Evolutionary conservation across 2,113 vertebrate genomes (phyloP).

Genomic region (Carassius gibelio): DNA sequence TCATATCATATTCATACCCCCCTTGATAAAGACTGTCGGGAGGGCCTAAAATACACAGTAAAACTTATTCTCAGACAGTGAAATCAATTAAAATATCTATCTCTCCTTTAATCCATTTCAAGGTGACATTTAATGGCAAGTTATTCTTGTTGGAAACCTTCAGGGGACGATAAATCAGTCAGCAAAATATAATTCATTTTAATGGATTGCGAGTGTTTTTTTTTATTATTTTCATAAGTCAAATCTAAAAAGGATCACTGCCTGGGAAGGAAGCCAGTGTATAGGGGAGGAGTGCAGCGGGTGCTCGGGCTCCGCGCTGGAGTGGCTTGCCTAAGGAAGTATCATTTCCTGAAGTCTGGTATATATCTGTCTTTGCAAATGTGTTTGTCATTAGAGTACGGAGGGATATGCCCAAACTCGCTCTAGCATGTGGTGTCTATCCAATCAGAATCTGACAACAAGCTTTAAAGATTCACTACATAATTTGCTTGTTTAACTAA

Average conservation of each 20-base stretch:
- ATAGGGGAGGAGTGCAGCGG: slow-evolving; percentile 25
- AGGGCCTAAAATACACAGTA: slow-evolving; percentile 34
- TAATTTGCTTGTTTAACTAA: slow-evolving; percentile 19
- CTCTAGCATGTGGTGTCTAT: slow-evolving; percentile 4
- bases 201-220: slow-evolving; percentile 55
- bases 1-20: neutral
- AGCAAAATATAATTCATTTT: slow-evolving; percentile 56
- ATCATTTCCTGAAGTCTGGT: slow-evolving; percentile 54
- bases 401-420: slow-evolving; percentile 24
- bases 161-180: slow-evolving; percentile 51
- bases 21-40: slow-evolving; percentile 37
- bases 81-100: slow-evolving; percentile 41
- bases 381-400: slow-evolving; percentile 39
- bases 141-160: slow-evolving; percentile 53
- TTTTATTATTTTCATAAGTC: slow-evolving; percentile 45
- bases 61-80: slow-evolving; percentile 27
- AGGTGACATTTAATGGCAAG: slow-evolving; percentile 56
- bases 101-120: slow-evolving; percentile 50
- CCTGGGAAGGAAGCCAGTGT: slow-evolving; percentile 54
- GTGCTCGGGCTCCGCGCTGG: slow-evolving; percentile 44
- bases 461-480: neutral
- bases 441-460: slow-evolving; percentile 27
- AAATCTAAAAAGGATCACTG: slow-evolving; percentile 50
- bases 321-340: slow-evolving; percentile 50
- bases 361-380: slow-evolving; percentile 50